Conservation (phyloP, 1,140 invertebrate species). For the Nautilus pompilius region DNA sequence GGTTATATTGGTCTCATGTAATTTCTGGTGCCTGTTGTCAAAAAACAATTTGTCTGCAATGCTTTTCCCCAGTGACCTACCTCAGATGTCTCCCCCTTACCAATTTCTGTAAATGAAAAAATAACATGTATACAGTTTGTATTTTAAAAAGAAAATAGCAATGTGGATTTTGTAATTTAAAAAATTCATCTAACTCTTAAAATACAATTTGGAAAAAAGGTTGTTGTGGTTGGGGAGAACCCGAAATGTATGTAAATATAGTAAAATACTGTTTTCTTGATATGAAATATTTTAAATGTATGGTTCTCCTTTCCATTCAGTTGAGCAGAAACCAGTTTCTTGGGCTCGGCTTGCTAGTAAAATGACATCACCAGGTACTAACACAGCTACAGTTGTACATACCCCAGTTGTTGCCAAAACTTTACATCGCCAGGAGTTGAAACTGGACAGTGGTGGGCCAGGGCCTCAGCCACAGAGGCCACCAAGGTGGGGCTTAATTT, state of each 20-base stretch:
- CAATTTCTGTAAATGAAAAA: too few relatives aligned
- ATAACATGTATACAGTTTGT: too few relatives aligned
- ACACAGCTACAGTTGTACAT: conserved; percentile 9
- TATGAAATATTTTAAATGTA: background rate
- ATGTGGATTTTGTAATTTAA: too few relatives aligned
- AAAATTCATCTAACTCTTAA: too few relatives aligned
- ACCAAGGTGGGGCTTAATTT: conserved; percentile 25
- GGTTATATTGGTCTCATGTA: too few relatives aligned
- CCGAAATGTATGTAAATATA: background rate
- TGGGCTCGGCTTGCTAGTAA: conserved; percentile 50
- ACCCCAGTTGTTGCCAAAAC: conserved; percentile 10
- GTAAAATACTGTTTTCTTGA: background rate
- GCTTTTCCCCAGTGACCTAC: too few relatives aligned
- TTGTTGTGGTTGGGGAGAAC: too few relatives aligned
- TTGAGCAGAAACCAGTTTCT: conserved; percentile 38
- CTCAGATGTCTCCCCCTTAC: too few relatives aligned
- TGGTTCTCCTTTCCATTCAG: conserved; percentile 5
- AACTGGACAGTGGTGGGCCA: conserved; percentile 14
- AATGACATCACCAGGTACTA: conserved; percentile 18
- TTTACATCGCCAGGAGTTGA: conserved; percentile 13
- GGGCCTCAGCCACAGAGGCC: conserved; percentile 37
- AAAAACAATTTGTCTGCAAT: too few relatives aligned
- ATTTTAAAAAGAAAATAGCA: too few relatives aligned
- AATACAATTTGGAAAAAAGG: too few relatives aligned
- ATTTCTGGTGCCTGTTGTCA: too few relatives aligned